Percentiles rank a stretch among this genome's conserved stretches.
These are phyloP conservation scores for Nibea albiflora DNA, from an alignment of 2,113 vertebrate genomes.

Conservation along the genomic window DNA sequence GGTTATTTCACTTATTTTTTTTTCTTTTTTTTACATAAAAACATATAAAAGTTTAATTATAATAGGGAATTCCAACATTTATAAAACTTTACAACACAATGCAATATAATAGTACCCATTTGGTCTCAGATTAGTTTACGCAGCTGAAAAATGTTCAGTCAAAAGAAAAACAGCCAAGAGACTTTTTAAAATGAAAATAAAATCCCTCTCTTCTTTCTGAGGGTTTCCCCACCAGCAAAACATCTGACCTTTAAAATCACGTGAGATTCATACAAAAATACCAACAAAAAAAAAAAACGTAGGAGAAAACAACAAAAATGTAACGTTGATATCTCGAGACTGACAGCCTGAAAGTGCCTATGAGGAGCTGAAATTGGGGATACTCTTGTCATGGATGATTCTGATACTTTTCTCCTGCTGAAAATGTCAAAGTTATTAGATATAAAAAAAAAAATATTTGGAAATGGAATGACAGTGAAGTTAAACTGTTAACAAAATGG, in stretches of 20 bases:
- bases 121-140: slow-evolving; percentile 75
- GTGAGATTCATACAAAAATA: slow-evolving; percentile 28
- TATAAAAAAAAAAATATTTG: slow-evolving; percentile 17
- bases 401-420: slow-evolving; percentile 1
- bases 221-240: slow-evolving; percentile 49
- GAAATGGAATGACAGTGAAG: slow-evolving; percentile 17
- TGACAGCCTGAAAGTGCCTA: slow-evolving; percentile 69
- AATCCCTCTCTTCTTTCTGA: not conserved
- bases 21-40: slow-evolving; percentile 77
- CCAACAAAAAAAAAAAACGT: not conserved
- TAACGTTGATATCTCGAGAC: slow-evolving; percentile 36
- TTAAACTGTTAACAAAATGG: slow-evolving; percentile 8
- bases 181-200: not conserved
- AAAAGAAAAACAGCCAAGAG: slow-evolving; percentile 34
- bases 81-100: slow-evolving; percentile 85
- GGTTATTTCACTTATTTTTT: slow-evolving; percentile 31
- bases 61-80: slow-evolving; percentile 74
- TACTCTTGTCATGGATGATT: not conserved
- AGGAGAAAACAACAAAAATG: slow-evolving; percentile 19
- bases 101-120: slow-evolving; percentile 83
- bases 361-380: slow-evolving; percentile 29
- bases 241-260: slow-evolving; percentile 40
- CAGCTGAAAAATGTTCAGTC: slow-evolving; percentile 69
- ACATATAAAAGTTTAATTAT: slow-evolving; percentile 83
- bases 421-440: not conserved